Evolutionary conservation across 2,797 vertebrate species (phyloP), one percentile per base, ranked within the genome.

Genomic region (Anguilla obscura): DNA sequence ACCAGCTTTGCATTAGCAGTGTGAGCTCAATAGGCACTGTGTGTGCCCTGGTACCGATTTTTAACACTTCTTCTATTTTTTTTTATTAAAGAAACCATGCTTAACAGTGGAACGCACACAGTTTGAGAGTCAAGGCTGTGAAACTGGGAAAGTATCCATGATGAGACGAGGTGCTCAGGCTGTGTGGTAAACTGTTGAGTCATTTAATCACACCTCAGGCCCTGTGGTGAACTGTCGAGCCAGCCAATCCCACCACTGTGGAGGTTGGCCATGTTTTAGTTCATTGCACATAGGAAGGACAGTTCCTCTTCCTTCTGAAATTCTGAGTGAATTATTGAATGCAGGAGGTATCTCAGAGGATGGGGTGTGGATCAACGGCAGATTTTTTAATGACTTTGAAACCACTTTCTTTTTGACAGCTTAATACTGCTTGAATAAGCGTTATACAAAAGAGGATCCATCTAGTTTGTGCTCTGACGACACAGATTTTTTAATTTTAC

Each of bases 401-500:
- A 84, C 54, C 79, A 87, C 33, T 40, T 58, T 33, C 21, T 69
- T 60, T 27, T 80, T 66, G 60, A 66, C 48, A 83, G 24, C 7
- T 79, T 40, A 79, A 40, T 18, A 79, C 12, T 36, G 74, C 3
- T 4, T 40, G 45, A 83, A 24, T n/a, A 14, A 82, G 54, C n/a
- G 45, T 56, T 10, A 14, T 27, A 84, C 82, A 84, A 24, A 54
- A 45, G 74, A 40, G 33, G 33, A 40, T 48, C 8, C 45, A 24
- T 82, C 40, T 45, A 82, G 40, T 82, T 82, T 52, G 45, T 21
- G 21, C 54, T 33, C 52, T 27, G 5, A n/a, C 24, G 33, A n/a
- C 16, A 50, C 36, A 66, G 40, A 63, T 50, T 84, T 84, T 69
- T 69, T 2, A 66, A 58, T 66, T 66, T 66, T 66, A 83, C 79